Evolutionary conservation across 1,140 invertebrate genomes (phyloP).

Genomic region (Kradibia gibbosae): DNA sequence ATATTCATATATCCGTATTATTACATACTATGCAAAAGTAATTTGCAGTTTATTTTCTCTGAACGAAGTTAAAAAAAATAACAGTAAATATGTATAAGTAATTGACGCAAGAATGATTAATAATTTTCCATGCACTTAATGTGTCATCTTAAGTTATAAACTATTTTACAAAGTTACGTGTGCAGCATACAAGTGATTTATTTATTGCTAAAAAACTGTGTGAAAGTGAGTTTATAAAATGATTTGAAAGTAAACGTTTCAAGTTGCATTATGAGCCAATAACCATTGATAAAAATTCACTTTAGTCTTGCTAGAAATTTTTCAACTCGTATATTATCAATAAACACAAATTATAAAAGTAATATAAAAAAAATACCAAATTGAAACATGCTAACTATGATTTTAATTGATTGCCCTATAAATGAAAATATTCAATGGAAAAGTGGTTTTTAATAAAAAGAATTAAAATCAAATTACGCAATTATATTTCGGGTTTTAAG

Average conservation of each 20-base stretch:
- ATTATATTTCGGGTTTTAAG: neutral
- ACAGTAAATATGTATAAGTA: neutral
- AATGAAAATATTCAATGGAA: neutral
- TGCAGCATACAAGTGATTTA: neutral
- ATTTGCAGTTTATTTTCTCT: no score
- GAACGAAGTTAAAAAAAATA: neutral
- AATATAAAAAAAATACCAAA: neutral
- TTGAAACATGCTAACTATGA: neutral
- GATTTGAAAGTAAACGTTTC: neutral
- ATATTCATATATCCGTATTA: no score
- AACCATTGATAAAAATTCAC: neutral
- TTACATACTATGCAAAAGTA: no score
- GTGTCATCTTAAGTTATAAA: neutral
- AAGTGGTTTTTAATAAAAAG: neutral
- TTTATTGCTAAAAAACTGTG: neutral
- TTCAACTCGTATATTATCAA: neutral
- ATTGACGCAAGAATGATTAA: neutral
- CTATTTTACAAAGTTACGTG: neutral
- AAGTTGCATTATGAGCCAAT: neutral
- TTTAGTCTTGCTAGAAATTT: neutral
- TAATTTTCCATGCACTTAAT: slow-evolving; percentile 3
- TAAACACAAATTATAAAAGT: neutral
- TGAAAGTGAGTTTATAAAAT: neutral
- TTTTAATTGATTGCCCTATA: neutral
- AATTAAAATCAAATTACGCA: neutral